phyloP scores from a whole-genome alignment of 2,113 vertebrate species.

The Phyllopteryx taeniolatus region DNA sequence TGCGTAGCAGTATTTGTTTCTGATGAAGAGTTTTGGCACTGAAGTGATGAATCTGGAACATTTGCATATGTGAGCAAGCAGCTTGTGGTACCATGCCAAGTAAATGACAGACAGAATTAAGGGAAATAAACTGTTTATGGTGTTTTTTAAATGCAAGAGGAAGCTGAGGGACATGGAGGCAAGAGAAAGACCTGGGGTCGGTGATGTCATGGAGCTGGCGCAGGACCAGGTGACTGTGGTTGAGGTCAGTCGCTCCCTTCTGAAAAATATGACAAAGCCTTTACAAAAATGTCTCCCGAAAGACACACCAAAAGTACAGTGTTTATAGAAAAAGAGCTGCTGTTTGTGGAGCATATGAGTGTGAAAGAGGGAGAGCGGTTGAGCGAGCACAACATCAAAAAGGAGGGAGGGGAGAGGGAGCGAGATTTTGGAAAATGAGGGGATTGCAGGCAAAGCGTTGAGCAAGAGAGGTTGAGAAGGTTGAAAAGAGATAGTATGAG shows the following conservation, averaged over 20 bases:
- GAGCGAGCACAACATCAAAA: slow-evolving; percentile 18
- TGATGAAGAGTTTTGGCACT: slow-evolving; percentile 9
- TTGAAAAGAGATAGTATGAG: slow-evolving; percentile 2
- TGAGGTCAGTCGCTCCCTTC: slow-evolving; percentile 39
- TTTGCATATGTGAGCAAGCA: slow-evolving; percentile 19
- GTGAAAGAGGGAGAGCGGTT: slow-evolving; percentile 3
- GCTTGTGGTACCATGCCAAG: slow-evolving; percentile 8
- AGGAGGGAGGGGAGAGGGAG: neutral
- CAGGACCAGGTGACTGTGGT: slow-evolving; percentile 23
- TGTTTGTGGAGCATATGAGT: slow-evolving; percentile 13
- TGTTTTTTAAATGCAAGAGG: slow-evolving; percentile 14
- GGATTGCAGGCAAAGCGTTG: neutral
- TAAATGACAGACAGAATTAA: slow-evolving; percentile 11
- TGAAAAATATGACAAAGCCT: slow-evolving; percentile 37
- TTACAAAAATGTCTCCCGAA: slow-evolving; percentile 42
- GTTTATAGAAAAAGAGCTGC: slow-evolving; percentile 31
- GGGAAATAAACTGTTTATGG: slow-evolving; percentile 15
- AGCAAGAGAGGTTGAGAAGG: slow-evolving; percentile 2
- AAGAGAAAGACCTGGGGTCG: slow-evolving; percentile 4
- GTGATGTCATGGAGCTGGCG: slow-evolving; percentile 45
- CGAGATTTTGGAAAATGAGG: neutral
- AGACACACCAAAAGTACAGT: slow-evolving; percentile 21
- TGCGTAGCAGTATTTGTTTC: slow-evolving; percentile 6
- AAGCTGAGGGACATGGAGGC: slow-evolving; percentile 2
- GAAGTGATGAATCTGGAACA: neutral